Evolutionary conservation across 2,888 invertebrate species (phyloP).

Genomic region (Smittia sp.): DNA sequence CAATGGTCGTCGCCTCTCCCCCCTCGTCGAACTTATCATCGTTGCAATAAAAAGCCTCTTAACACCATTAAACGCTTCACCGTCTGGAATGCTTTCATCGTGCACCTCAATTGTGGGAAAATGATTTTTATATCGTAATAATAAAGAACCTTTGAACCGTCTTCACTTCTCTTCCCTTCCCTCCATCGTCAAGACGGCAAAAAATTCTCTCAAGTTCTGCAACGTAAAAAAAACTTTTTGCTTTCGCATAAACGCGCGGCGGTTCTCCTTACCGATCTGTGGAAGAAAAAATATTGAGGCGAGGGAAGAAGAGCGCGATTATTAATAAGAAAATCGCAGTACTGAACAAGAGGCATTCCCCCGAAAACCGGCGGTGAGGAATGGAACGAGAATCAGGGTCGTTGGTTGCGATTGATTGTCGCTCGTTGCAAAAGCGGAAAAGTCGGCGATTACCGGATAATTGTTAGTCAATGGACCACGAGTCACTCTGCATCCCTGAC

Average conservation of each 20-base stretch:
- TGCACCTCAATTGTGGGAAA: constrained; percentile 23
- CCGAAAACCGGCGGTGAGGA: no score
- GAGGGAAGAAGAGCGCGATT: neutral
- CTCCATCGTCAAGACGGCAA: neutral
- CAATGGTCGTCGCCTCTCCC: neutral
- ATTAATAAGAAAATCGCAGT: constrained; percentile 10
- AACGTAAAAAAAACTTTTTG: neutral
- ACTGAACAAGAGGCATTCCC: neutral
- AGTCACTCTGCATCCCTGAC: neutral
- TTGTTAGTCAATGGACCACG: no score
- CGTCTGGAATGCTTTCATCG: constrained; percentile 22
- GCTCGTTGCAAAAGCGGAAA: no score
- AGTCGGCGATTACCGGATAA: no score
- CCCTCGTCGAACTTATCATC: constrained; percentile 5
- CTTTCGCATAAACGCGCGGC: constrained; percentile 12
- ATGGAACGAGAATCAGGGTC: no score
- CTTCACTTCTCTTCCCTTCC: neutral
- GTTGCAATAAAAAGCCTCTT: constrained; percentile 23
- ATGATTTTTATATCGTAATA: constrained; percentile 27
- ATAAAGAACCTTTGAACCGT: constrained; percentile 36
- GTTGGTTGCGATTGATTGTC: no score
- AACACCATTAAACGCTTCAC: constrained; percentile 23
- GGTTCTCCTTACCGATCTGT: constrained; percentile 1
- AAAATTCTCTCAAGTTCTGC: constrained; percentile 12
- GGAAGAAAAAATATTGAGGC: neutral